Conservation (phyloP, 2,888 invertebrate species). For the Zygothrica quintamaculata region DNA sequence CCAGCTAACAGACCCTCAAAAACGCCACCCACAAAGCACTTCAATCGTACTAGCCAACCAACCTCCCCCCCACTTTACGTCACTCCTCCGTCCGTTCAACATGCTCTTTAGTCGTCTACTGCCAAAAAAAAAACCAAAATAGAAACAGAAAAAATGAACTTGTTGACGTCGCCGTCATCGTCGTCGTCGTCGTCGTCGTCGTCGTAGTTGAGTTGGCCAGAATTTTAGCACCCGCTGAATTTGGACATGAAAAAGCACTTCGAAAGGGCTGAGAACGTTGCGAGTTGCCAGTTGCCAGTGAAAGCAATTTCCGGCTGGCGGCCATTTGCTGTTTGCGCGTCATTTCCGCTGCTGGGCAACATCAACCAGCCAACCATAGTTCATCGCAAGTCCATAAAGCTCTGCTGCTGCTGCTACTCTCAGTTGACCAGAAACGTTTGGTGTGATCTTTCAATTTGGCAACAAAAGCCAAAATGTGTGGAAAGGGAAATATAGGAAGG, state of each 20-base stretch:
- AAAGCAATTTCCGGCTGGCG: slow-evolving; percentile 68
- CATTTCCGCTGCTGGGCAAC: slow-evolving; percentile 55
- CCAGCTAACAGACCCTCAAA: too few species aligned
- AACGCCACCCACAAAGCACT: too few species aligned
- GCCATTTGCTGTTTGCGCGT: slow-evolving; percentile 67
- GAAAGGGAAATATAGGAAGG: too few species aligned
- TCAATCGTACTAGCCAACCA: not conserved
- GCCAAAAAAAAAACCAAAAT: too few species aligned
- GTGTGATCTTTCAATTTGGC: slow-evolving; percentile 28
- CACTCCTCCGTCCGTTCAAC: not conserved
- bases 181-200: slow-evolving; percentile 43
- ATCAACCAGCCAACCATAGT: not conserved
- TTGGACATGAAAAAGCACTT: slow-evolving; percentile 61
- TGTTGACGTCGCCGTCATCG: slow-evolving; percentile 52
- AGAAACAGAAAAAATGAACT: slow-evolving; percentile 19
- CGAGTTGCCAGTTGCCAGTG: slow-evolving; percentile 30
- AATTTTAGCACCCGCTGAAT: not conserved
- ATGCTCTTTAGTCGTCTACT: not conserved
- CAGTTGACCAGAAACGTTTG: slow-evolving; percentile 4
- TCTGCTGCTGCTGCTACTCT: not conserved
- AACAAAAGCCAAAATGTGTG: too few species aligned
- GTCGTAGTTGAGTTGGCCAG: not conserved
- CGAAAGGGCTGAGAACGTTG: slow-evolving; percentile 23
- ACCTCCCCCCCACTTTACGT: not conserved
- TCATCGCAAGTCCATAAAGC: not conserved